A percentile compares a stretch with the other conserved stretches of the same genome.
These are phyloP conservation scores for Epirrita christyi DNA, from an alignment of 2,888 invertebrate genomes.

Conservation along the genomic window DNA sequence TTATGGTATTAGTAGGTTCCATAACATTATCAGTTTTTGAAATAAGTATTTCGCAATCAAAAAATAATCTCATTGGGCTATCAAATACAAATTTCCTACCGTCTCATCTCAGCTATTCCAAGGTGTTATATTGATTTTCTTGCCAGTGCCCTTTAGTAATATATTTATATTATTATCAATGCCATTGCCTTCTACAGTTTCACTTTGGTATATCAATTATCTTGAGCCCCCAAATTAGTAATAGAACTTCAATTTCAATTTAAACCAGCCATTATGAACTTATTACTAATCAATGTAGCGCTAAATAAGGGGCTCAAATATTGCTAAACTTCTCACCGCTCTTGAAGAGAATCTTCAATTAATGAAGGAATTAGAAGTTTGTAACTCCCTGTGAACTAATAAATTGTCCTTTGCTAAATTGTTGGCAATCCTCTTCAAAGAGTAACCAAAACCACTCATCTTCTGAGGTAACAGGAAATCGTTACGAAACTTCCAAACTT, in stretches of 20 bases:
- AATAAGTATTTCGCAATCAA: no score
- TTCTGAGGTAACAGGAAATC: constrained; percentile 16
- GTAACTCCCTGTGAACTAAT: constrained; percentile 60
- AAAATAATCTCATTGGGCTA: background rate
- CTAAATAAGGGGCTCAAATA: constrained; percentile 67
- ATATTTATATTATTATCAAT: no score
- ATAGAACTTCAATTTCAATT: constrained; percentile 23
- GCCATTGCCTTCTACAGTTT: background rate
- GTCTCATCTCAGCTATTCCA: background rate
- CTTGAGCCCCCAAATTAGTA: constrained; percentile 12
- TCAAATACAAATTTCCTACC: background rate
- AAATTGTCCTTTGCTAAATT: constrained; percentile 49
- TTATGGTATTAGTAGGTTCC: no score
- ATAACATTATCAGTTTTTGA: no score
- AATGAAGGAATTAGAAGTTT: constrained; percentile 68
- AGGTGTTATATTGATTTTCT: background rate
- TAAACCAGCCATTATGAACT: constrained; percentile 51
- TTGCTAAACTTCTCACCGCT: constrained; percentile 59
- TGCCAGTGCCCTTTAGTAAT: no score
- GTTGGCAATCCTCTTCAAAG: constrained; percentile 23
- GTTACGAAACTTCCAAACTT: constrained; percentile 21
- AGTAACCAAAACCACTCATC: constrained; percentile 10
- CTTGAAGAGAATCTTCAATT: constrained; percentile 64
- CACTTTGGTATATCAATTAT: no score
- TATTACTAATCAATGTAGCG: constrained; percentile 63